phyloP scores from a whole-genome alignment of 2,797 vertebrate species.

The Podargus strigoides region DNA sequence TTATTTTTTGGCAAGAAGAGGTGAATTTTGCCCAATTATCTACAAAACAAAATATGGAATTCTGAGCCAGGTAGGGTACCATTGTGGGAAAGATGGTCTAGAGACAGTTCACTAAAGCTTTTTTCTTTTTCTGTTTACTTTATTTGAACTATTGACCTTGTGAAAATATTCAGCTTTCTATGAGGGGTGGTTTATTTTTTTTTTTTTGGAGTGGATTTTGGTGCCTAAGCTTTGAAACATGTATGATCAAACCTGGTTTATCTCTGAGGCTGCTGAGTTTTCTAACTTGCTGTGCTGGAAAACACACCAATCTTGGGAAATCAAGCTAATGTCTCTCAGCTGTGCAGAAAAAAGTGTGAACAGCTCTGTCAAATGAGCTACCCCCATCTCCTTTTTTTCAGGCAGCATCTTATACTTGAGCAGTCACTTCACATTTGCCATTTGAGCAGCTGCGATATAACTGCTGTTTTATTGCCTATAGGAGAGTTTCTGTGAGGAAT shows the following conservation, averaged over 20 bases:
- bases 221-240: slow-evolving; percentile 58
- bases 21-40: background rate
- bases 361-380: slow-evolving; percentile 77
- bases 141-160: slow-evolving; percentile 23
- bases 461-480: slow-evolving; percentile 71
- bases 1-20: background rate
- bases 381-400: slow-evolving; percentile 62
- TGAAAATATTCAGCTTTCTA: slow-evolving; percentile 38
- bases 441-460: slow-evolving; percentile 64
- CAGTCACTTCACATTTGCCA: slow-evolving; percentile 78
- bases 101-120: background rate
- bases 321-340: slow-evolving; percentile 77
- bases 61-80: background rate
- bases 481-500: slow-evolving; percentile 66
- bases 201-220: slow-evolving; percentile 34
- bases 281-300: slow-evolving; percentile 49
- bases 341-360: slow-evolving; percentile 74
- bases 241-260: slow-evolving; percentile 51
- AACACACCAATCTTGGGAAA: slow-evolving; percentile 67
- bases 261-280: slow-evolving; percentile 38
- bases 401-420: slow-evolving; percentile 60
- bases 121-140: background rate
- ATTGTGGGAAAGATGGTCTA: background rate
- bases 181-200: background rate
- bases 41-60: background rate